phyloP scores from a whole-genome alignment of 2,888 invertebrate species.

The Muschampia plurimacula region DNA sequence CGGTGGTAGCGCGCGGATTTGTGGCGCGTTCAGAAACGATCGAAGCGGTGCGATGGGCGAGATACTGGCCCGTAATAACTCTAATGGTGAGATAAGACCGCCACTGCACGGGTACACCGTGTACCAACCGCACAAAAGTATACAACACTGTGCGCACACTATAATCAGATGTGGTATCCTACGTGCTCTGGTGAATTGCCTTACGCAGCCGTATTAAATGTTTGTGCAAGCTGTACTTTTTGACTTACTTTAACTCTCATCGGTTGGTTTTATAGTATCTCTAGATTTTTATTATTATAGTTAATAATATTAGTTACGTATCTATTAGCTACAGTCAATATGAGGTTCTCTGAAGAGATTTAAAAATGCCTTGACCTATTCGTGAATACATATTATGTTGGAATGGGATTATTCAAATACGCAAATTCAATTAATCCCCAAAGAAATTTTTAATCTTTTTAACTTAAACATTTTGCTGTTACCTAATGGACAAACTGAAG shows the following conservation, averaged over 20 bases:
- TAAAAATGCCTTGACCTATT: no score
- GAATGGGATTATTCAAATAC: no score
- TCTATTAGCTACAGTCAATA: no score
- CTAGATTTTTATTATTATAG: neutral
- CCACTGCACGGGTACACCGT: constrained; percentile 70
- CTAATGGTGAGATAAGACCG: constrained; percentile 83
- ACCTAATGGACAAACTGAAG: no score
- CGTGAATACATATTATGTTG: no score
- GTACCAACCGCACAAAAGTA: constrained; percentile 56
- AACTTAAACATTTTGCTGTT: no score
- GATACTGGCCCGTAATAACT: constrained; percentile 83
- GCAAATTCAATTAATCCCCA: no score
- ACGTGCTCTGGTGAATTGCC: constrained; percentile 48
- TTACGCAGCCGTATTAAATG: constrained; percentile 43
- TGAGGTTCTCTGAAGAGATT: no score
- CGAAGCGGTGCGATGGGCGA: constrained; percentile 83
- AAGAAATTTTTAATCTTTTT: no score
- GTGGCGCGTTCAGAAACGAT: constrained; percentile 82
- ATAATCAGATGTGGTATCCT: constrained; percentile 66
- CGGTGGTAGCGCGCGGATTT: constrained; percentile 74
- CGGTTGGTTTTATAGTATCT: neutral
- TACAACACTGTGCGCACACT: constrained; percentile 62
- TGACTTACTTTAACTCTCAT: constrained; percentile 25
- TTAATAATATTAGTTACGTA: no score
- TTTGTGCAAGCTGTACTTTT: constrained; percentile 41